Percentiles rank a stretch among this genome's conserved stretches.
phyloP scores from a whole-genome alignment of 2,797 vertebrate genomes.

The Lemur catta region DNA sequence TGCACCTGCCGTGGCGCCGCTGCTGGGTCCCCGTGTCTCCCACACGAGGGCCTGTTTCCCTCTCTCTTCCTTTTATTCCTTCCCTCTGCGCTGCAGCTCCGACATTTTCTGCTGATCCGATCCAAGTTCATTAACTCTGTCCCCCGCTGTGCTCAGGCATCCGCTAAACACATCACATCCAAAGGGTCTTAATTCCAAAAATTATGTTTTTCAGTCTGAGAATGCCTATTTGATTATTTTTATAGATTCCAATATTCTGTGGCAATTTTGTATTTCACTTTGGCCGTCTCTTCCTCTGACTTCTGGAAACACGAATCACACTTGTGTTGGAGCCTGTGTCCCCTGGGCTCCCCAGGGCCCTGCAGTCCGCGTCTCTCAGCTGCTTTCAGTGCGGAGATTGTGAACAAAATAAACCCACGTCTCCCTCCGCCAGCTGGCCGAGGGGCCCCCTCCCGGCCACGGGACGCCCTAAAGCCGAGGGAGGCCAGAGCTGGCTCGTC shows the following conservation, averaged over 20 bases:
- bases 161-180: background rate
- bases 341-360: no score
- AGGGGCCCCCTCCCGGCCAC: no score
- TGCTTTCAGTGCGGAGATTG: no score
- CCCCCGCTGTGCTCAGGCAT: no score
- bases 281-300: background rate
- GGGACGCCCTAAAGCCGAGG: no score
- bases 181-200: background rate
- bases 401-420: no score
- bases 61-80: background rate
- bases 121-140: background rate
- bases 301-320: background rate
- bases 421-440: no score
- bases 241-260: background rate
- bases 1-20: rapidly evolving
- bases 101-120: background rate
- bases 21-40: background rate
- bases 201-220: background rate
- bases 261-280: background rate
- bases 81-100: background rate
- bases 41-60: rapidly evolving
- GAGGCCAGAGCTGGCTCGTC: no score
- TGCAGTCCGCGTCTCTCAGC: no score
- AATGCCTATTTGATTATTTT: background rate
- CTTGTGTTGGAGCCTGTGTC: background rate